A percentile compares a stretch with the other conserved stretches of the same genome.
Evolutionary conservation across 2,888 invertebrate species (phyloP).

Genomic region (Bugulina stolonifera): DNA sequence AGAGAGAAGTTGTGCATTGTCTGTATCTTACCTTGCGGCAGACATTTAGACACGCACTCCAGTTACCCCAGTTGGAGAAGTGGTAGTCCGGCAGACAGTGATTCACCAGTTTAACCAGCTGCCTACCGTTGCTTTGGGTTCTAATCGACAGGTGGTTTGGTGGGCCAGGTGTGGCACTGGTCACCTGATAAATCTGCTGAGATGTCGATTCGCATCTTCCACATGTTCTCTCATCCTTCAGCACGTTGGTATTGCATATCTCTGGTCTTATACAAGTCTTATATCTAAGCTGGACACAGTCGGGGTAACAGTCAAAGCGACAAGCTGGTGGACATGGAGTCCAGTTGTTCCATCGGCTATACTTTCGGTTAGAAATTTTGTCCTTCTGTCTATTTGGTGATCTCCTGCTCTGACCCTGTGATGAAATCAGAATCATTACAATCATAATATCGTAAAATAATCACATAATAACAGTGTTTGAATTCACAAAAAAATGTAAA

Average conservation of each 20-base stretch:
- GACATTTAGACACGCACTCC: constrained; percentile 9
- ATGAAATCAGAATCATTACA: too few species aligned
- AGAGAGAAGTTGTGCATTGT: constrained; percentile 1
- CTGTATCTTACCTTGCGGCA: constrained; percentile 13
- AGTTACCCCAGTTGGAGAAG: constrained; percentile 18
- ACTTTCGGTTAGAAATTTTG: constrained; percentile 11
- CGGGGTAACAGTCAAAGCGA: constrained; percentile 1
- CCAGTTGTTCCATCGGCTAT: constrained; percentile 13
- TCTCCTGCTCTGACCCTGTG: background rate
- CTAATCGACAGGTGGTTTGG: background rate
- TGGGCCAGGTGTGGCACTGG: background rate
- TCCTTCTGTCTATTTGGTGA: background rate
- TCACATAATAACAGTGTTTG: too few species aligned
- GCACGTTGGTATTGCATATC: constrained; percentile 3
- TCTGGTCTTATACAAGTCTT: constrained; percentile 6
- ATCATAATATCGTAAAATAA: too few species aligned
- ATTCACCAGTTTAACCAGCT: constrained; percentile 2
- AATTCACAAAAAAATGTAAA: too few species aligned
- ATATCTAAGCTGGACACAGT: constrained; percentile 7
- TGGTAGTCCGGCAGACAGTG: constrained; percentile 22
- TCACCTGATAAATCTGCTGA: background rate
- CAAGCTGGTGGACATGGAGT: background rate
- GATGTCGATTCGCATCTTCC: constrained; percentile 3
- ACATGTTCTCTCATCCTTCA: constrained; percentile 18
- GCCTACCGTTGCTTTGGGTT: background rate